Evolutionary conservation across 2,113 vertebrate species (phyloP), one percentile per base, ranked within the genome.

Genomic region (Seriola rivoliana): DNA sequence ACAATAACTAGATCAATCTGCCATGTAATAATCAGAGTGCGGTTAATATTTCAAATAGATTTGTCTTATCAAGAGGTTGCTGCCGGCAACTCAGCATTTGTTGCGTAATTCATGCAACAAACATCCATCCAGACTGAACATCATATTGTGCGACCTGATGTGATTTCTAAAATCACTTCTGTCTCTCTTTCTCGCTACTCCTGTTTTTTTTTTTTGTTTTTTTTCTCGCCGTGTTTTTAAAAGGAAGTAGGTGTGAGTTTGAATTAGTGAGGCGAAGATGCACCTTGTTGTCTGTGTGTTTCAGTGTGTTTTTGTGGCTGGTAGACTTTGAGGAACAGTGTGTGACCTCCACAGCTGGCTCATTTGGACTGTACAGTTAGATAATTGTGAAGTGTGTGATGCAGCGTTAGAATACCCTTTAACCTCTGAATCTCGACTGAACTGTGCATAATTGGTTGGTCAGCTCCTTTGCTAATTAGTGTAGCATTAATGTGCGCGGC

Each of bases 381-480:
- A 83, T 80, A 32, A 71, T 80, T 66, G 64, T 44, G 9, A 57
- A 75, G 71, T 76, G 87, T 85, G 81, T 82, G 81, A 86, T 72
- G 81, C 76, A 64, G 88, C 87, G 85, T 70, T 65, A 69, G 62
- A 82, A 65, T 82, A 59, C 72, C 88, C 92, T 93, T 92, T 93
- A 89, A 94, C 94, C 93, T 87, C 82, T 83, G 83, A 71, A 85
- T 91, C 82, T 89, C 92, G 90, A 94, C 67, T 94, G 94, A 95
- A 91, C 93, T 93, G 92, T 93, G 89, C 80, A 90, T 95, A 95
- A 95, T 95, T 91, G 91, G 90, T 85, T 89, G 94, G 93, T 94
- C 93, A 94, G 89, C 92, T 93, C 87, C 83, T 86, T 89, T 85
- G 91, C 92, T 96, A 95, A 96, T 96, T 96, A 95, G 88, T 66